Percentiles rank a stretch among this genome's conserved stretches.
Conservation (phyloP, 2,113 vertebrate genomes). For the Hiodon alosoides region DNA sequence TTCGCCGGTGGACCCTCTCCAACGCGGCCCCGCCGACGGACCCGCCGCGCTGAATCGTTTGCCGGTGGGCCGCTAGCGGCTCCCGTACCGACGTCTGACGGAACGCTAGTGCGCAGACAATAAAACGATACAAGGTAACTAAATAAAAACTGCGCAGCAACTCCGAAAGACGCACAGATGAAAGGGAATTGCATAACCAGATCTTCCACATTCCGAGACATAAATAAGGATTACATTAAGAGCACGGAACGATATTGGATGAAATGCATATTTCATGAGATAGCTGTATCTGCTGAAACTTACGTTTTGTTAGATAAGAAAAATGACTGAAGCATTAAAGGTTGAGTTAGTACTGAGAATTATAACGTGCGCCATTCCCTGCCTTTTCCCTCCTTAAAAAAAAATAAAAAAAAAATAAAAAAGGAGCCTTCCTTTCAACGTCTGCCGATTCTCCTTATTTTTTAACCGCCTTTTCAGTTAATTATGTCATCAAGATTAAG, state of each 20-base stretch:
- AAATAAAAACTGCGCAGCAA: conserved; percentile 21
- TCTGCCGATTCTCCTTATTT: conserved; percentile 68
- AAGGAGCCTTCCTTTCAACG: conserved; percentile 35
- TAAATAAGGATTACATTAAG: conserved; percentile 29
- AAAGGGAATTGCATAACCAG: conserved; percentile 20
- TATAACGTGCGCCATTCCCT: conserved; percentile 7
- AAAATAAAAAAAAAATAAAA: background rate
- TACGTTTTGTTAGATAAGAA: conserved; percentile 42
- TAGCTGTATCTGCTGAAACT: conserved; percentile 38
- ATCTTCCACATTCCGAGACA: conserved; percentile 29
- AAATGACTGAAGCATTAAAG: conserved; percentile 43
- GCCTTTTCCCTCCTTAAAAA: background rate
- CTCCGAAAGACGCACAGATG: conserved; percentile 22
- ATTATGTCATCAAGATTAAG: conserved; percentile 93
- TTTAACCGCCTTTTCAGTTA: conserved; percentile 80
- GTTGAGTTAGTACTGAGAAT: conserved; percentile 40
- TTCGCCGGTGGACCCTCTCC: too few relatives aligned
- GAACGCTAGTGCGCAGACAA: conserved; percentile 2
- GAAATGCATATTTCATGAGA: conserved; percentile 44
- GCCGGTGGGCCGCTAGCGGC: too few relatives aligned
- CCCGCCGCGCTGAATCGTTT: too few relatives aligned
- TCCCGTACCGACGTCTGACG: background rate
- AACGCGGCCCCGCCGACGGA: too few relatives aligned
- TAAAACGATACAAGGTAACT: conserved; percentile 27
- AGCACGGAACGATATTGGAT: conserved; percentile 28